Evolutionary conservation across 2,888 invertebrate genomes (phyloP).

Genomic region (Phorcus lineatus): DNA sequence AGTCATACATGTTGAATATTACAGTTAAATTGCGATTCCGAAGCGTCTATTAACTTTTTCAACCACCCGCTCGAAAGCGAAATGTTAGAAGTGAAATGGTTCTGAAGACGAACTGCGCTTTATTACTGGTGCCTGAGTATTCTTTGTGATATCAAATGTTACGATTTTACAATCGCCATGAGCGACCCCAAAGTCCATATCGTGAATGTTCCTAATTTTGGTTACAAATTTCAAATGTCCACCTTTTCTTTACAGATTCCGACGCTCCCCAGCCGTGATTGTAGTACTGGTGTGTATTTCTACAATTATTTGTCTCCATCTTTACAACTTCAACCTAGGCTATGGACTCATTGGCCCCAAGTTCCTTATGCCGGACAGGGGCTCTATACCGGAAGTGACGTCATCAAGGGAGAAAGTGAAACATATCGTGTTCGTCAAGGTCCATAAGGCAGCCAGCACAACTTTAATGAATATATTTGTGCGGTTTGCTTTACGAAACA

Average conservation of each 20-base stretch:
- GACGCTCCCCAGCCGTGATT: neutral
- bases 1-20: too few species aligned
- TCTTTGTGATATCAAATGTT: too few species aligned
- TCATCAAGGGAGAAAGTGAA: constrained; percentile 38
- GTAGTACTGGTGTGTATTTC: neutral
- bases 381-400: constrained; percentile 32
- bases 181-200: too few species aligned
- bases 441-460: constrained; percentile 57
- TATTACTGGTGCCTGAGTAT: too few species aligned
- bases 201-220: too few species aligned
- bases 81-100: too few species aligned
- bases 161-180: too few species aligned
- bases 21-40: too few species aligned
- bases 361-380: neutral
- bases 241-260: neutral
- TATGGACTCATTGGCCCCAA: neutral
- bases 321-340: neutral
- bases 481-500: constrained; percentile 45
- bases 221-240: too few species aligned
- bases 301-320: neutral
- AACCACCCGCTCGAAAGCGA: too few species aligned
- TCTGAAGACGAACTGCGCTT: too few species aligned
- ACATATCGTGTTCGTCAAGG: constrained; percentile 53
- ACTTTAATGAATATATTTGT: constrained; percentile 53
- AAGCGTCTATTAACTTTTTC: too few species aligned